These are phyloP conservation scores for Sipha flava DNA, from an alignment of 1,140 invertebrate genomes.

Conservation along the genomic window DNA sequence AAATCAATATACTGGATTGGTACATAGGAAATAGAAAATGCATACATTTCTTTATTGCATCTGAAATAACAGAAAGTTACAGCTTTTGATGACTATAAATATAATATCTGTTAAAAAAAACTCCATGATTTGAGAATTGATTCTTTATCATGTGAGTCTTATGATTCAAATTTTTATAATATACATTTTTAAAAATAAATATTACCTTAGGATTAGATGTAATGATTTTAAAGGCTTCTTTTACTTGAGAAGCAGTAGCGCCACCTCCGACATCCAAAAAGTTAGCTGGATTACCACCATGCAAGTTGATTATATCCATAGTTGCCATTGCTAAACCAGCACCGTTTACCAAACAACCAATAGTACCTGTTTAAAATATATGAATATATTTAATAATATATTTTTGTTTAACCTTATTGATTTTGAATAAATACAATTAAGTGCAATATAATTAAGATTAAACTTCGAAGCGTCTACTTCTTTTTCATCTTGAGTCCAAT, in stretches of 20 bases:
- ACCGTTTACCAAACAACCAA: slow-evolving; percentile 72
- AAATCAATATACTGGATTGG: too few relatives aligned
- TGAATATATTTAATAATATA: not conserved
- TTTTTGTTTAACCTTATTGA: not conserved
- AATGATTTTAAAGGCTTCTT: slow-evolving; percentile 91
- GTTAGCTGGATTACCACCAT: slow-evolving; percentile 89
- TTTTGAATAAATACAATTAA: slow-evolving; percentile 72
- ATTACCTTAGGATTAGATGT: slow-evolving; percentile 58
- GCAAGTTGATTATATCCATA: slow-evolving; percentile 94
- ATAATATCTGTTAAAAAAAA: too few relatives aligned
- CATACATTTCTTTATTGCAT: too few relatives aligned
- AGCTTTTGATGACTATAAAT: too few relatives aligned
- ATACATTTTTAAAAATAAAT: not conserved
- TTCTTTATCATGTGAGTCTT: too few relatives aligned
- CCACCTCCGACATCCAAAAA: slow-evolving; percentile 94
- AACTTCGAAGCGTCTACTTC: slow-evolving; percentile 88
- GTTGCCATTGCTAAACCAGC: slow-evolving; percentile 98
- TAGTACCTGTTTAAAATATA: slow-evolving; percentile 42
- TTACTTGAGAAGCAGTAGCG: slow-evolving; percentile 84
- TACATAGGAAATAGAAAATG: too few relatives aligned
- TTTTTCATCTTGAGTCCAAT: slow-evolving; percentile 85
- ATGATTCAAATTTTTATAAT: too few relatives aligned
- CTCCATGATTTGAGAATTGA: too few relatives aligned
- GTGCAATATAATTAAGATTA: slow-evolving; percentile 92
- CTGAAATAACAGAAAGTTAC: too few relatives aligned